These are phyloP conservation scores for Caenorhabditis macrosperma DNA, from an alignment of 2,888 invertebrate genomes.

Conservation along the genomic window DNA sequence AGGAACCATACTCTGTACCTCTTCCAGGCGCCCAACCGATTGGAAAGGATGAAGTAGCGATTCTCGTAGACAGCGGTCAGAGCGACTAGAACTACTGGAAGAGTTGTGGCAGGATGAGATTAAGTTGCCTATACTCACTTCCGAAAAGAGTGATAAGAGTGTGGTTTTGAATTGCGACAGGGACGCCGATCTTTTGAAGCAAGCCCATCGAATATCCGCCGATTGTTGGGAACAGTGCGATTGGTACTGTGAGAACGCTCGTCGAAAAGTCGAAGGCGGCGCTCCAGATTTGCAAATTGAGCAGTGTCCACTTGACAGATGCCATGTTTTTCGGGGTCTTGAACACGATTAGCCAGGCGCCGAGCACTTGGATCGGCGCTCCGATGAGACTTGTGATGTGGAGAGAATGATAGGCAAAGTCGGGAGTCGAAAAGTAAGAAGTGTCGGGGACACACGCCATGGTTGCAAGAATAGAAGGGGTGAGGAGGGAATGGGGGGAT, in stretches of 20 bases:
- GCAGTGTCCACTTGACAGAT: neutral
- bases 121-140: too few species aligned
- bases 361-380: slow-evolving; percentile 13
- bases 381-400: neutral
- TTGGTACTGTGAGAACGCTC: neutral
- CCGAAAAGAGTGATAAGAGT: too few species aligned
- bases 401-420: too few species aligned
- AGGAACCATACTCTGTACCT: neutral
- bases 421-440: too few species aligned
- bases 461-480: too few species aligned
- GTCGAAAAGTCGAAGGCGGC: neutral
- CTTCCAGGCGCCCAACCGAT: neutral
- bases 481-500: too few species aligned
- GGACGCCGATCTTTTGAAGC: too few species aligned
- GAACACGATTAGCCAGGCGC: slow-evolving; percentile 29
- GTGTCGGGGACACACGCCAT: too few species aligned
- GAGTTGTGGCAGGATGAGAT: too few species aligned
- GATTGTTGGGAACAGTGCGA: slow-evolving; percentile 6
- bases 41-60: neutral
- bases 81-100: neutral
- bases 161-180: too few species aligned
- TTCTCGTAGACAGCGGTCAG: neutral
- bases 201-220: slow-evolving; percentile 1
- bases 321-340: slow-evolving; percentile 15
- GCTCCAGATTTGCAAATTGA: slow-evolving; percentile 13